A percentile compares a stretch with the other conserved stretches of the same genome.
phyloP scores from a whole-genome alignment of 1,140 invertebrate species.

The Cydia strobilella region DNA sequence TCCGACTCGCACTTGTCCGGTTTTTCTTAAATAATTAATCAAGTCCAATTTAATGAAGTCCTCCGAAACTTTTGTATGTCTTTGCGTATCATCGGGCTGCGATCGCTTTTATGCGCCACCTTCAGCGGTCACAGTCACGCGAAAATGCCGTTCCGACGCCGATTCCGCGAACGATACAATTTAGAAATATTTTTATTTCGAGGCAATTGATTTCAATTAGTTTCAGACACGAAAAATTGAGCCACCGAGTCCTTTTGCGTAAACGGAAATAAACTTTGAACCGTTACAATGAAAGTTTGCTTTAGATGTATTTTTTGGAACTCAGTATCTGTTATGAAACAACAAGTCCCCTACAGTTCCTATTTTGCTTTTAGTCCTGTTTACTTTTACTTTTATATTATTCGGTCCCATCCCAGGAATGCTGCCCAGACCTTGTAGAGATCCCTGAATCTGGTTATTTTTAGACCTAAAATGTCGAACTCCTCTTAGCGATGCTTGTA shows the following conservation, averaged over 20 bases:
- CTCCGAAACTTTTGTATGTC: constrained; percentile 2
- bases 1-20: too few species aligned
- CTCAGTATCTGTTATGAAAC: not conserved
- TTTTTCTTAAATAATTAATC: not conserved
- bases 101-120: constrained; percentile 39
- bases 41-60: constrained; percentile 25
- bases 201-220: constrained; percentile 53
- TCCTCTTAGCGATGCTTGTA: too few species aligned
- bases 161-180: constrained; percentile 50
- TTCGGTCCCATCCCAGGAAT: too few species aligned
- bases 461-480: too few species aligned
- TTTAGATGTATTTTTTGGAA: constrained; percentile 16
- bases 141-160: constrained; percentile 43
- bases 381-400: too few species aligned
- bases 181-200: constrained; percentile 59
- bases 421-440: too few species aligned
- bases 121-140: constrained; percentile 60
- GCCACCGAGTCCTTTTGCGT: constrained; percentile 34
- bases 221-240: constrained; percentile 48
- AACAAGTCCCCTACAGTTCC: too few species aligned
- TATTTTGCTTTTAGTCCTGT: too few species aligned
- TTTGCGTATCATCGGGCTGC: constrained; percentile 31
- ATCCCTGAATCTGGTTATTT: too few species aligned
- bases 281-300: constrained; percentile 2
- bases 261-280: not conserved